A percentile compares a stretch with the other conserved stretches of the same genome.
Evolutionary conservation across 2,797 vertebrate genomes (phyloP).

Genomic region (Platalea minor): DNA sequence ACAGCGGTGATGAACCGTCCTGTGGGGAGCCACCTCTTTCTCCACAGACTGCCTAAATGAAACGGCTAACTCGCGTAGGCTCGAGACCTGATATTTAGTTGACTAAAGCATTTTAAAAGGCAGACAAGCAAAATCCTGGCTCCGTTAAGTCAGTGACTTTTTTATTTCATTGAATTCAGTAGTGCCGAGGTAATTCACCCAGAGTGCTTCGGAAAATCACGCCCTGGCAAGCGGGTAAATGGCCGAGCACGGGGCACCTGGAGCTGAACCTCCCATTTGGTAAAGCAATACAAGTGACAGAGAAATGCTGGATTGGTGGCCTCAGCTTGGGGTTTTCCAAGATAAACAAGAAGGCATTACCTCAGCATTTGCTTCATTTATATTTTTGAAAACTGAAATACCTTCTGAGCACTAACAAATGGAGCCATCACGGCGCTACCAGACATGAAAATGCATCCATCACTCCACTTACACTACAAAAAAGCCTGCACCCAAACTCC

Average conservation of each 20-base stretch:
- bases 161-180: not conserved
- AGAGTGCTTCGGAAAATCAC: rapidly evolving
- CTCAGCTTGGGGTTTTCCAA: not conserved
- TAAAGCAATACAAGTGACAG: not conserved
- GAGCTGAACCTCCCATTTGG: not conserved
- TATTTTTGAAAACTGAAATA: not conserved
- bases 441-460: conserved; percentile 43
- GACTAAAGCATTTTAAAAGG: not conserved
- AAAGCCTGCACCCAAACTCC: conserved; percentile 57
- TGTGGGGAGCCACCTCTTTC: not conserved
- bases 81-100: not conserved
- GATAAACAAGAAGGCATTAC: not conserved
- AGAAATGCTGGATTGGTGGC: not conserved
- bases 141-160: not conserved
- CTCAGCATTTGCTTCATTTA: not conserved
- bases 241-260: not conserved
- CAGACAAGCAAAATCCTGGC: not conserved
- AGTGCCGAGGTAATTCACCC: not conserved
- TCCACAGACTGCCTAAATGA: not conserved
- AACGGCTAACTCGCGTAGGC: rapidly evolving
- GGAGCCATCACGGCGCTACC: not conserved
- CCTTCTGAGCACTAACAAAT: conserved; percentile 8
- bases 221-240: rapidly evolving
- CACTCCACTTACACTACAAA: not conserved
- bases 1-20: not conserved